phyloP scores from a whole-genome alignment of 2,797 vertebrate genomes.

The Lycodopsis pacificus region DNA sequence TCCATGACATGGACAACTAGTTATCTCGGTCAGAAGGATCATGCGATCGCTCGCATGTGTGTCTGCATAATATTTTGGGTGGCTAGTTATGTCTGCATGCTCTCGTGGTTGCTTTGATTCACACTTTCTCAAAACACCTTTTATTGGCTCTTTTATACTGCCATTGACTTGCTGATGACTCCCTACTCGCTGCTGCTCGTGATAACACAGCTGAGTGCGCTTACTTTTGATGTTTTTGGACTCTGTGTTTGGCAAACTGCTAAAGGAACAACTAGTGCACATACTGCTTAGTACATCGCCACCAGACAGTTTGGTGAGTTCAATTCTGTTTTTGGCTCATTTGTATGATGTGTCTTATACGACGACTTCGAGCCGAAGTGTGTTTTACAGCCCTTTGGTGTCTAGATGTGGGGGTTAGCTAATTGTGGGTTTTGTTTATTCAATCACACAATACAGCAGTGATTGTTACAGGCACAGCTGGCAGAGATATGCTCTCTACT shows the following conservation, averaged over 20 bases:
- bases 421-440: not conserved
- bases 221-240: not conserved
- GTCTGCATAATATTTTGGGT: not conserved
- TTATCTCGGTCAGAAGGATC: not conserved
- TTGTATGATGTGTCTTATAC: not conserved
- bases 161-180: not conserved
- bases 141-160: not conserved
- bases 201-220: not conserved
- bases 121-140: not conserved
- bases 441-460: not conserved
- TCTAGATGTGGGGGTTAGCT: not conserved
- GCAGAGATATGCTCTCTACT: not conserved
- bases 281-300: not conserved
- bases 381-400: not conserved
- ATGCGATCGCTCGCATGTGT: not conserved
- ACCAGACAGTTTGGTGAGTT: not conserved
- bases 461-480: not conserved
- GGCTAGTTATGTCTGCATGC: not conserved
- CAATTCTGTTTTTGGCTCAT: not conserved
- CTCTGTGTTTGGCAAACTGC: not conserved
- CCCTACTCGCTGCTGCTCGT: not conserved
- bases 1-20: not conserved
- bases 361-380: not conserved
- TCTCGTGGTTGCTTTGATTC: not conserved
- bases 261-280: not conserved